These are phyloP conservation scores for Melanophora roralis DNA, from an alignment of 2,888 invertebrate species.

Conservation along the genomic window DNA sequence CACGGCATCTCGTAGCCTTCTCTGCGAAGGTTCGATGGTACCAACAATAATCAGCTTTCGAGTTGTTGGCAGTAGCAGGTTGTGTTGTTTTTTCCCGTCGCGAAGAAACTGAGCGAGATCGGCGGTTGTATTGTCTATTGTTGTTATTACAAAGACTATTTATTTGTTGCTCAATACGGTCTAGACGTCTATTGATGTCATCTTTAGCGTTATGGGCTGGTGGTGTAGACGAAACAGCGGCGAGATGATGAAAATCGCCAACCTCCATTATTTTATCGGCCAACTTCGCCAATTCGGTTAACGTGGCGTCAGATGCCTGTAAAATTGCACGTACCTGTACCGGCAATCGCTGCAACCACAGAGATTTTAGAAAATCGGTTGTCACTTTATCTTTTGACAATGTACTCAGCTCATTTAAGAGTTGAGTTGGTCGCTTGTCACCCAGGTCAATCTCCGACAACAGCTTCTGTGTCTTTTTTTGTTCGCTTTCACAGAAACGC, in stretches of 20 bases:
- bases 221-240: background rate
- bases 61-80: too few relatives aligned
- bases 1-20: conserved; percentile 38
- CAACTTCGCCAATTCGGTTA: background rate
- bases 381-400: conserved; percentile 36
- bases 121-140: background rate
- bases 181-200: background rate
- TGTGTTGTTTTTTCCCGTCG: background rate
- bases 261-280: background rate
- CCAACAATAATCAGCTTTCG: conserved; percentile 28
- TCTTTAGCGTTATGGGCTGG: background rate
- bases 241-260: background rate
- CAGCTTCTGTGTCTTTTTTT: conserved; percentile 38
- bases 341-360: background rate
- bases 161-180: background rate
- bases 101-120: conserved; percentile 2
- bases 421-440: conserved; percentile 56
- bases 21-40: conserved; percentile 32
- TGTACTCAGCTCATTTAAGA: conserved; percentile 47
- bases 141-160: background rate
- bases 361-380: conserved; percentile 23
- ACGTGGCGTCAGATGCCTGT: conserved; percentile 27
- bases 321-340: conserved; percentile 14
- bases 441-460: conserved; percentile 57
- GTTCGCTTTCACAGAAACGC: conserved; percentile 56